These are phyloP conservation scores for Sylvilagus bachmani DNA, from an alignment of 2,113 vertebrate genomes.

Conservation along the genomic window DNA sequence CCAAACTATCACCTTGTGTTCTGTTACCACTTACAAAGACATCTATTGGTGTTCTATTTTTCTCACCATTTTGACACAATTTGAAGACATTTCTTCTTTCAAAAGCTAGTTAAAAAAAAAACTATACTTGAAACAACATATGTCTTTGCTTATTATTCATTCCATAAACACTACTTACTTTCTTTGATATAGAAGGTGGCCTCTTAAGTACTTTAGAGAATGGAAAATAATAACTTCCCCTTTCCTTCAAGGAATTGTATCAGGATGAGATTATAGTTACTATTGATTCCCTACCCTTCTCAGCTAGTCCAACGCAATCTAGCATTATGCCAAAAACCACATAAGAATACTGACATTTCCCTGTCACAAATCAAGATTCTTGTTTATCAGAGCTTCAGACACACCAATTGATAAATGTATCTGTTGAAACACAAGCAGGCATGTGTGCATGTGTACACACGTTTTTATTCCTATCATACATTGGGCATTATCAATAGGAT, in stretches of 20 bases:
- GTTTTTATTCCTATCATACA: background rate
- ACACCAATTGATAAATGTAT: background rate
- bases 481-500: background rate
- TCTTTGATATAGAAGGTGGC: background rate
- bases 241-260: background rate
- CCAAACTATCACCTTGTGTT: background rate
- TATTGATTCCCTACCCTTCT: background rate
- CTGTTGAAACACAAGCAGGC: background rate
- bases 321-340: background rate
- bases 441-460: rapidly evolving
- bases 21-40: background rate
- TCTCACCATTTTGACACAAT: background rate
- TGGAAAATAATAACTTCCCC: background rate
- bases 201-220: background rate
- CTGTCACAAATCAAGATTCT: background rate
- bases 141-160: background rate
- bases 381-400: background rate
- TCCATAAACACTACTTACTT: background rate
- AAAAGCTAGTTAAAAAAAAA: background rate
- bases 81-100: background rate
- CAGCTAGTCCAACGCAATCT: rapidly evolving
- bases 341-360: background rate
- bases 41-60: background rate
- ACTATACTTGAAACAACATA: background rate
- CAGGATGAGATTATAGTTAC: background rate